Percentiles rank a stretch among this genome's conserved stretches.
Evolutionary conservation across 1,140 invertebrate species (phyloP).

Genomic region (Caenorhabditis tropicalis): DNA sequence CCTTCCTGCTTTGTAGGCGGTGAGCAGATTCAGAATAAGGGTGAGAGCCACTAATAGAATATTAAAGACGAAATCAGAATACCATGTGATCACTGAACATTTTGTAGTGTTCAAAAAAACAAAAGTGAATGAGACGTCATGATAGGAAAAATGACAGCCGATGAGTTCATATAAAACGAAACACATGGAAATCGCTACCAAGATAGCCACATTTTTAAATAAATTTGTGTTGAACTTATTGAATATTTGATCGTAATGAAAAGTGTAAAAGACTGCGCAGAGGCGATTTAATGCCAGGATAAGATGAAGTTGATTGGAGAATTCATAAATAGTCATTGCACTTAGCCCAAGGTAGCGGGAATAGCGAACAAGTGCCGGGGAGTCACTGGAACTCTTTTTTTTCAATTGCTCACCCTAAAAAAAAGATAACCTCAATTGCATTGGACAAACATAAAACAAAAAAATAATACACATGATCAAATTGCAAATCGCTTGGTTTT

Average conservation of each 20-base stretch:
- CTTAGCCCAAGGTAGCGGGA: not conserved
- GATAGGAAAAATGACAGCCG: not conserved
- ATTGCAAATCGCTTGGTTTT: not conserved
- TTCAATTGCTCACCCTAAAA: too few relatives aligned
- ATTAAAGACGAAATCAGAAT: not conserved
- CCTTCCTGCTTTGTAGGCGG: not conserved
- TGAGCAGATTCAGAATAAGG: not conserved
- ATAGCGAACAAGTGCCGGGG: not conserved
- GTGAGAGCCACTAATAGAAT: not conserved
- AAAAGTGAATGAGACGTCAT: not conserved
- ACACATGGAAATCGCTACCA: not conserved
- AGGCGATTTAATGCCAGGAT: not conserved
- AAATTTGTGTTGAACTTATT: not conserved
- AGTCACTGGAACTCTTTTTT: not conserved
- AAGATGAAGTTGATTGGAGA: constrained; percentile 9
- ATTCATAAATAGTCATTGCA: not conserved
- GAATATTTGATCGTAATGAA: constrained; percentile 22
- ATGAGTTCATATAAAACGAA: not conserved
- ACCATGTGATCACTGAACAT: not conserved
- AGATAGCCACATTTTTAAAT: not conserved
- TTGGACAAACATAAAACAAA: not conserved
- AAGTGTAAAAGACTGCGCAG: not conserved
- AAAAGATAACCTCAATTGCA: constrained; percentile 25
- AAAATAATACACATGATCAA: not conserved
- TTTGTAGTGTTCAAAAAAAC: not conserved